phyloP scores from a whole-genome alignment of 2,113 vertebrate genomes.

The Nothoprocta pentlandii region DNA sequence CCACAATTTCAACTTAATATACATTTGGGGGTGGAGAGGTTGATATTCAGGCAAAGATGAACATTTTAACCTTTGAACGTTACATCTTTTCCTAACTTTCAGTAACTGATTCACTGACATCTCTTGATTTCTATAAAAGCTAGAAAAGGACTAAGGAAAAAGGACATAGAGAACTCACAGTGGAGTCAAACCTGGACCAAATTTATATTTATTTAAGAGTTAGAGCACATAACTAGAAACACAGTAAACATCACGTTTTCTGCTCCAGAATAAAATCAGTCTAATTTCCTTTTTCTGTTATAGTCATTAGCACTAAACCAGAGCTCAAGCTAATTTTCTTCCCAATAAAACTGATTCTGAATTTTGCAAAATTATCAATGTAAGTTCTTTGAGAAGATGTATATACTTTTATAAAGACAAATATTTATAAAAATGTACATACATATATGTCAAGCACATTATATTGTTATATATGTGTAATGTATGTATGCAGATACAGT shows the following conservation, averaged over 20 bases:
- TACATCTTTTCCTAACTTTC: not conserved
- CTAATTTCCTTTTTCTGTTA: not conserved
- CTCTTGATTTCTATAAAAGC: not conserved
- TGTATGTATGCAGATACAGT: not conserved
- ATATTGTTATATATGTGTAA: not conserved
- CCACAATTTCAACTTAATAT: conserved; percentile 56
- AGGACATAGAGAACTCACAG: not conserved
- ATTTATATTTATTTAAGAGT: not conserved
- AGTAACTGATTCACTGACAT: not conserved
- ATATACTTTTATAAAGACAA: not conserved
- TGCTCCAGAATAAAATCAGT: not conserved
- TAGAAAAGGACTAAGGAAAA: not conserved
- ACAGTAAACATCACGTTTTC: not conserved
- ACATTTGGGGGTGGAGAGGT: conserved; percentile 13
- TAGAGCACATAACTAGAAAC: not conserved
- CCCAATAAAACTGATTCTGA: not conserved
- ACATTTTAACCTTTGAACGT: not conserved
- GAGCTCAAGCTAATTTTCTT: not conserved
- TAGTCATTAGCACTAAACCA: not conserved
- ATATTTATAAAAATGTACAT: not conserved
- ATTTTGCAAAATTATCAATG: not conserved
- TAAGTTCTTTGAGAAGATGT: not conserved
- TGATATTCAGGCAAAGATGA: not conserved
- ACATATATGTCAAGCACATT: not conserved
- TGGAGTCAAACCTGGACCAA: not conserved